Base-by-base conservation (phyloP, 2,113 vertebrate genomes). In the Neodon shergylaensis region DNA sequence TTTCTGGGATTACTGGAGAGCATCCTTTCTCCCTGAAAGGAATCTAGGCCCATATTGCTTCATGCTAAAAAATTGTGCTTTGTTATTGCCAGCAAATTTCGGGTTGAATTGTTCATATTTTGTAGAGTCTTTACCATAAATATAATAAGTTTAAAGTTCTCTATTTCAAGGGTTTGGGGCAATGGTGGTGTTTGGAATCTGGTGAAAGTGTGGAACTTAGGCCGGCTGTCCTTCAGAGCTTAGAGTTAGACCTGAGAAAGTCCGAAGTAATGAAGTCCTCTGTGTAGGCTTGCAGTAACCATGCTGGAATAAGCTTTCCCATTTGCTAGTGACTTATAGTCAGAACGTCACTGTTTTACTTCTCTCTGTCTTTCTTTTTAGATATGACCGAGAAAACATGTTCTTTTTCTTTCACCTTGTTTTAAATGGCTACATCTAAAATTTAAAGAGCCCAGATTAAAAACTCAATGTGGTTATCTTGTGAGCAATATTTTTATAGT, bases 91-190 rank as follows among this genome's bases (percentile, higher is more conserved):
- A 65, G 7, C 63, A 85, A 85, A 36, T 79, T 90, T 87, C 72
- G 24, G 86, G 78, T 91, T 87, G 12, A 76, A 54, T 47, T 89
- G 79, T 85, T 77, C 26, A 6, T 92, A 24, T 72, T 85, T 73
- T 58, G 68, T 92, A 9, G 31, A 13, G 52, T 68, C 54, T 90
- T 70, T 95, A 22, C 89, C n/a, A 63, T n/a, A 89, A 52, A 58
- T 22, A 68, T 73, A 94, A 17, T 8, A 52, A 39, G 42, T 72
- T 19, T 84, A 28, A 92, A 17, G n/a, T 72, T 26, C 94, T 22
- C 44, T 95, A 93, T 73, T 93, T 72, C 73, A 97, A 96, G n/a
- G 14, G 22, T 58, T 42, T 90, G 49, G 14, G 73, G 70, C 89
- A 49, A 54, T 52, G 36, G 70, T 73, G 47, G 44, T 77, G 84